These are phyloP conservation scores for Philopedon plagiatum DNA, from an alignment of 2,888 invertebrate genomes.

Conservation along the genomic window DNA sequence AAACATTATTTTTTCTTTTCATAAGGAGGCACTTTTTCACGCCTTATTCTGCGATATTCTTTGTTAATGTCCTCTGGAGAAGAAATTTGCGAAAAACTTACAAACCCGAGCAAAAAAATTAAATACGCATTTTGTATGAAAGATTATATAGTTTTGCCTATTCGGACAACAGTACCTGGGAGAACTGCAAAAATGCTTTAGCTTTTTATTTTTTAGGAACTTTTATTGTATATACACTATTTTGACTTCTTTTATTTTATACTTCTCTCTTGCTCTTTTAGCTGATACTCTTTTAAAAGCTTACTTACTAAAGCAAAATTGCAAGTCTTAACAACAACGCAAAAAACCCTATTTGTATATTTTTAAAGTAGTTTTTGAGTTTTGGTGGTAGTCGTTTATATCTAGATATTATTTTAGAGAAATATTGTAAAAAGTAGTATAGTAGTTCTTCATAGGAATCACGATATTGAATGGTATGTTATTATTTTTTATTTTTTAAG, in stretches of 20 bases:
- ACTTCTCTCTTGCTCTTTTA: slow-evolving; percentile 9
- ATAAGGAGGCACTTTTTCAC: too few species aligned
- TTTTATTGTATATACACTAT: not conserved
- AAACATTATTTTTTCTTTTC: too few species aligned
- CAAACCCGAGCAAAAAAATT: too few species aligned
- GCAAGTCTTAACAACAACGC: slow-evolving; percentile 27
- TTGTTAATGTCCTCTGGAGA: too few species aligned
- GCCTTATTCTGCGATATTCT: too few species aligned
- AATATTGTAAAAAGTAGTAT: not conserved
- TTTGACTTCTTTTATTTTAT: not conserved
- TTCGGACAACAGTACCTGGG: not conserved
- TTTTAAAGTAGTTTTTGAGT: slow-evolving; percentile 14
- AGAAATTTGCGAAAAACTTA: too few species aligned
- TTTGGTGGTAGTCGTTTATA: slow-evolving; percentile 20
- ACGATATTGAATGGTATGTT: not conserved
- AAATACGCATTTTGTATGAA: too few species aligned
- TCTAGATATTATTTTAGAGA: not conserved
- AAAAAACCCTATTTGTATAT: slow-evolving; percentile 1
- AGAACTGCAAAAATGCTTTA: not conserved
- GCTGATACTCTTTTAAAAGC: slow-evolving; percentile 23
- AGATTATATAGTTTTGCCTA: not conserved
- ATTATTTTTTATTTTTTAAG: not conserved
- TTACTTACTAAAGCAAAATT: slow-evolving; percentile 30
- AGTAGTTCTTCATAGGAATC: not conserved
- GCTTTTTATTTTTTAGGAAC: not conserved